phyloP scores from a whole-genome alignment of 2,113 vertebrate species.

The Phyllostomus discolor region DNA sequence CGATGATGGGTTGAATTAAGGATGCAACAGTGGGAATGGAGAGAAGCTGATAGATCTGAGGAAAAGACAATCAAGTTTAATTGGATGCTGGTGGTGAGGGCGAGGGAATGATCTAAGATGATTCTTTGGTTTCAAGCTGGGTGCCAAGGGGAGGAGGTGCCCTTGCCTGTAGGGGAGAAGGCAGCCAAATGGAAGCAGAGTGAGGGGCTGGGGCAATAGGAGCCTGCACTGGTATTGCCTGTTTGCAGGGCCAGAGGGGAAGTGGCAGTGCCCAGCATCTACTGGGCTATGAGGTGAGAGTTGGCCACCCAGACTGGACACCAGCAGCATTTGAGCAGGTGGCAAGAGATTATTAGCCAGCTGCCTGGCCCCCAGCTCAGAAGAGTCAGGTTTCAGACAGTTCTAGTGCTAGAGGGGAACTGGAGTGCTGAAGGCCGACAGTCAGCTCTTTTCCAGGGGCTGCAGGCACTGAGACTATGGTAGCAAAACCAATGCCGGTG shows the following conservation, averaged over 20 bases:
- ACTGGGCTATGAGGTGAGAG: not conserved
- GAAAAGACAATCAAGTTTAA: not conserved
- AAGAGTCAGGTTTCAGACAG: not conserved
- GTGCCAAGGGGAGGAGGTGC: not conserved
- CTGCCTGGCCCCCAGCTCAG: not conserved
- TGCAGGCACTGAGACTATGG: not conserved
- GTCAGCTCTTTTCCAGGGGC: not conserved
- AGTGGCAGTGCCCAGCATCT: not conserved
- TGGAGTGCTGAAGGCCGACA: not conserved
- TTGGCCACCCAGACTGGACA: not conserved
- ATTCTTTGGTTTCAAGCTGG: not conserved
- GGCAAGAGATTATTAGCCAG: not conserved
- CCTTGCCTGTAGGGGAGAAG: not conserved
- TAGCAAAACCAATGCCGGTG: not conserved
- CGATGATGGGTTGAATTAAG: no score
- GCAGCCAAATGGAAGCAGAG: not conserved
- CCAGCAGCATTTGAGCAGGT: not conserved
- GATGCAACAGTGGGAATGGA: not conserved
- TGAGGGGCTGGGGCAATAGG: not conserved
- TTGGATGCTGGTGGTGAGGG: not conserved
- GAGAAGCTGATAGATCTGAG: not conserved
- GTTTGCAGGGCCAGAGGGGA: not conserved
- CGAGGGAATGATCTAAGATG: not conserved
- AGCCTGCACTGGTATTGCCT: not conserved
- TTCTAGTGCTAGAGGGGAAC: no score